Evolutionary conservation across 1,140 invertebrate species (phyloP).

Genomic region (Holcopasites calliopsidis): DNA sequence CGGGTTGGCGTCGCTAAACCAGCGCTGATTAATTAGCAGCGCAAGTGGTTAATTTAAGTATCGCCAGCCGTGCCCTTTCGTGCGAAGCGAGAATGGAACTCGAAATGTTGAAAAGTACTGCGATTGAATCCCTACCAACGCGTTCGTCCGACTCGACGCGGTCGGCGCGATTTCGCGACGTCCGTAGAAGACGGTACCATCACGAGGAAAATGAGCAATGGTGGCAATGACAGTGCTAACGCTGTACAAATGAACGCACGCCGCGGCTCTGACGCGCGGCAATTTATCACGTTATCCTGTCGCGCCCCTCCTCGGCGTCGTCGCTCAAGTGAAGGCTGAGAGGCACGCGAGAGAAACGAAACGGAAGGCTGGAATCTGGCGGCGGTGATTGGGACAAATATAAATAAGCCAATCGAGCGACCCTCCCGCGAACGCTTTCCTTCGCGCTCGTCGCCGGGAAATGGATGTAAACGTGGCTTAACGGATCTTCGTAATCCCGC

Average conservation of each 20-base stretch:
- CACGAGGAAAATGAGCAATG: conserved; percentile 72
- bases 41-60: no score
- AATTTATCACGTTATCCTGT: conserved; percentile 73
- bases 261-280: conserved; percentile 71
- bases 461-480: conserved; percentile 65
- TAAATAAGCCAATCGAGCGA: conserved; percentile 74
- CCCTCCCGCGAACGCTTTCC: conserved; percentile 37
- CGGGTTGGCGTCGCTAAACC: no score
- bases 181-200: conserved; percentile 32
- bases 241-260: conserved; percentile 77
- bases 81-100: neutral
- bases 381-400: conserved; percentile 73
- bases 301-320: conserved; percentile 48
- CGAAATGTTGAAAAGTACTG: neutral
- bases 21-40: no score
- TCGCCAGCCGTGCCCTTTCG: neutral
- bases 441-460: conserved; percentile 36
- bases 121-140: neutral
- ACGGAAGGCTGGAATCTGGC: conserved; percentile 43
- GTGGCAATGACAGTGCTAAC: conserved; percentile 75
- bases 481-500: conserved; percentile 63
- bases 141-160: neutral
- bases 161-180: conserved; percentile 37
- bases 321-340: conserved; percentile 37
- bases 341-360: conserved; percentile 23